phyloP scores from a whole-genome alignment of 35 echinoderm and acorn worm genomes.

The Hemicentrotus pulcherrimus region DNA sequence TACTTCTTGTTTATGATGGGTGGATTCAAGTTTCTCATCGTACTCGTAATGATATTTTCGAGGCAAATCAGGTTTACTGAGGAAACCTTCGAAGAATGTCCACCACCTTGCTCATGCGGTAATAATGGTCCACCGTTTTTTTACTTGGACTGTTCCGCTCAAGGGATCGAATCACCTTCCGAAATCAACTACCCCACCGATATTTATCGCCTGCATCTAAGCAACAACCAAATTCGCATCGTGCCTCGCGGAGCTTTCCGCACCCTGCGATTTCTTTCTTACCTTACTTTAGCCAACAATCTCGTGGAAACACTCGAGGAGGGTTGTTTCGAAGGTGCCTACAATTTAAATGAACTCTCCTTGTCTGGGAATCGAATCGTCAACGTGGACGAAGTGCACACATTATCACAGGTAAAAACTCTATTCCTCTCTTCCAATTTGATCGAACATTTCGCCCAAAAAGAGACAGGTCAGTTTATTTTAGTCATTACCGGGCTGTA shows the following conservation, averaged over 20 bases:
- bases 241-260: neutral
- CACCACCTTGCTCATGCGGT: neutral
- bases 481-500: neutral
- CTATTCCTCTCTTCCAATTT: neutral
- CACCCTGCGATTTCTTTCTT: neutral
- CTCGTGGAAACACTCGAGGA: neutral
- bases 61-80: neutral
- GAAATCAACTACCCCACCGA: neutral
- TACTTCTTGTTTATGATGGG: neutral
- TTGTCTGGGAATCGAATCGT: neutral
- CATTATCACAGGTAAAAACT: neutral
- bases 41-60: neutral
- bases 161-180: neutral
- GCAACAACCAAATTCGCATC: neutral
- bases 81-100: neutral
- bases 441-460: neutral
- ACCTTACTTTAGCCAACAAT: neutral
- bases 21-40: neutral
- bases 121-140: neutral
- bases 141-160: neutral
- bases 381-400: neutral
- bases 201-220: neutral
- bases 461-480: neutral
- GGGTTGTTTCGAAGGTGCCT: neutral
- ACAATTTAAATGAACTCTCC: neutral